Conservation (phyloP, 2,888 invertebrate species). For the Orchesellides sinensis region DNA sequence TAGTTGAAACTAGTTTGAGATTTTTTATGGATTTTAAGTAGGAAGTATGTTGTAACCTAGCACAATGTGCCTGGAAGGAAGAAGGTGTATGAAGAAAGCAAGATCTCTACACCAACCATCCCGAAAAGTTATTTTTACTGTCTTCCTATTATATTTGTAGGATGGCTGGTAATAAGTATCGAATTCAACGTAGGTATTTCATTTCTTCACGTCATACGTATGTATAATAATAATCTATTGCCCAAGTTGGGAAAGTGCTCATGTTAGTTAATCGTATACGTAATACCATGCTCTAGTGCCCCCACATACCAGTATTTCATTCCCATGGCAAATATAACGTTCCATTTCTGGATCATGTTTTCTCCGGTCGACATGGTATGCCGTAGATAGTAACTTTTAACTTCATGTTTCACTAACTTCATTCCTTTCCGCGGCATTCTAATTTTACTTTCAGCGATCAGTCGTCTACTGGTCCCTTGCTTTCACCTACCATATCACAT, state of each 20-base stretch:
- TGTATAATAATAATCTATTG: background rate
- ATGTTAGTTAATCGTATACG: too few species aligned
- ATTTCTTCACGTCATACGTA: conserved; percentile 11
- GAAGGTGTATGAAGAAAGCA: too few species aligned
- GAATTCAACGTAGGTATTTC: conserved; percentile 13
- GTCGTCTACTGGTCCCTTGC: background rate
- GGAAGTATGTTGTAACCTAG: too few species aligned
- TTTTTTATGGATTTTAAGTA: too few species aligned
- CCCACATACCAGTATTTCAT: background rate
- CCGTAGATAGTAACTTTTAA: conserved; percentile 35
- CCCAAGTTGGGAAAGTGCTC: background rate
- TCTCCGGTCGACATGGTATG: conserved; percentile 7
- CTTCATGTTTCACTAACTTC: conserved; percentile 36
- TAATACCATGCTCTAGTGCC: background rate
- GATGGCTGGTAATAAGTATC: too few species aligned
- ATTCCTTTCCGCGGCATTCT: background rate
- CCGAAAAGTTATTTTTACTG: too few species aligned
- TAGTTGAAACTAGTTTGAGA: too few species aligned
- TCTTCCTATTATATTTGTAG: too few species aligned
- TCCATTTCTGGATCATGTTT: conserved; percentile 34
- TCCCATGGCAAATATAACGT: conserved; percentile 26
- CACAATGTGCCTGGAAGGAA: too few species aligned
- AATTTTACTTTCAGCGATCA: background rate
- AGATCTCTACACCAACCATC: too few species aligned
- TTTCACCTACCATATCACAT: conserved; percentile 12